Evolutionary conservation across 2,888 invertebrate genomes (phyloP).

Genomic region (Saturnia japonica): DNA sequence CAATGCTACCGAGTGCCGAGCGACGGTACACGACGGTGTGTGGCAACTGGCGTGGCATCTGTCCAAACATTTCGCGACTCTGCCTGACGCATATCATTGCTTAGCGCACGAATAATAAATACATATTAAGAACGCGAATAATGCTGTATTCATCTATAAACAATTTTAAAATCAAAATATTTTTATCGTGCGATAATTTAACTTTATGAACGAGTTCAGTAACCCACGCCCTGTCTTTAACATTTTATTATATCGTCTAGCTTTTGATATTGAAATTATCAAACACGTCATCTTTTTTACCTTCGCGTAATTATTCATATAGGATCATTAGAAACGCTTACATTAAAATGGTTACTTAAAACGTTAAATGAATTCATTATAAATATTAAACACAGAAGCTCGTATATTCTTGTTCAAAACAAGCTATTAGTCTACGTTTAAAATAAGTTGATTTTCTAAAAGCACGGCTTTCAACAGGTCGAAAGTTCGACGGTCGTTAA

Average conservation of each 20-base stretch:
- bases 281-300: neutral
- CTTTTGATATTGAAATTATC: neutral
- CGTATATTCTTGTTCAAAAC: conserved; percentile 52
- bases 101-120: conserved; percentile 43
- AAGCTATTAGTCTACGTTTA: conserved; percentile 51
- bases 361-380: conserved; percentile 6
- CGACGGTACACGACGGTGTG: conserved; percentile 26
- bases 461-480: conserved; percentile 79
- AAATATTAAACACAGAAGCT: conserved; percentile 34
- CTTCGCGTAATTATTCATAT: neutral
- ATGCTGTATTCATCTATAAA: conserved; percentile 18
- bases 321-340: neutral
- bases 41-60: conserved; percentile 55
- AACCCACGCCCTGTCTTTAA: neutral
- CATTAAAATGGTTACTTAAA: conserved; percentile 1
- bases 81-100: conserved; percentile 42
- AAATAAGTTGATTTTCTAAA: conserved; percentile 66
- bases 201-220: neutral
- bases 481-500: conserved; percentile 79
- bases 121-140: conserved; percentile 36
- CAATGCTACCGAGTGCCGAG: conserved; percentile 15
- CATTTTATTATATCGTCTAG: neutral
- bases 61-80: conserved; percentile 55
- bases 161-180: conserved; percentile 15
- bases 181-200: conserved; percentile 3